Evolutionary conservation across 2,888 invertebrate genomes (phyloP), one percentile per base, ranked within the genome.

Genomic region (Chaitophorus viminalis): DNA sequence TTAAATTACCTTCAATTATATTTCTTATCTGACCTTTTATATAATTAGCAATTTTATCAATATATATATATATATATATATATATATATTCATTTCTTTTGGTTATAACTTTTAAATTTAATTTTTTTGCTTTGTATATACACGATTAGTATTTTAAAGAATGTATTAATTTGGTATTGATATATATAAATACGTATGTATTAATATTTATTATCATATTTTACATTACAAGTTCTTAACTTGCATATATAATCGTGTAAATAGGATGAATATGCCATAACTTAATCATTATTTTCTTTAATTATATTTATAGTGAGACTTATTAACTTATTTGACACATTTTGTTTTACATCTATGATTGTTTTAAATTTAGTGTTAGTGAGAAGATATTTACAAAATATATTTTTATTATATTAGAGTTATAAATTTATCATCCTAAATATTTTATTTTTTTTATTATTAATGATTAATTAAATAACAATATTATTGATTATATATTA

Each of bases 341-440:
- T 60, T 36, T 79, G 9, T 72, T 74, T 81, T 54, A 25, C 74
- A 79, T 87, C 52, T 65, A 11, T 79, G 21, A 36, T 36, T 36
- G 72, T 72, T 78, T 85, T 86, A 52, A 25, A 25, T 78, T 18
- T 85, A 78, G n/a, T 77, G 29, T 86, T 70, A 86, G 36, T 70
- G 39, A 36, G 14, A 72, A 60, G 21, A 54, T 79, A 72, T 77
- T 9, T 29, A 60, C 60, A 25, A 86, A 85, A 72, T 79, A 86
- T 81, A 87, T 87, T 74, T 87, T 87, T 87, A 86, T 78, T 54
- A 72, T 33, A 75, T 39, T 75, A 46, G 68, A 77, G 31, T 17
- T 77, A 33, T 4, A 77, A 46, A 54, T 39, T 31, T 25, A 46
- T 60, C 17, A 52, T 84, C 68, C 76, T 76, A 76, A 46, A 84